These are phyloP conservation scores for Hylaea fasciaria DNA, from an alignment of 2,888 invertebrate genomes.

Conservation along the genomic window DNA sequence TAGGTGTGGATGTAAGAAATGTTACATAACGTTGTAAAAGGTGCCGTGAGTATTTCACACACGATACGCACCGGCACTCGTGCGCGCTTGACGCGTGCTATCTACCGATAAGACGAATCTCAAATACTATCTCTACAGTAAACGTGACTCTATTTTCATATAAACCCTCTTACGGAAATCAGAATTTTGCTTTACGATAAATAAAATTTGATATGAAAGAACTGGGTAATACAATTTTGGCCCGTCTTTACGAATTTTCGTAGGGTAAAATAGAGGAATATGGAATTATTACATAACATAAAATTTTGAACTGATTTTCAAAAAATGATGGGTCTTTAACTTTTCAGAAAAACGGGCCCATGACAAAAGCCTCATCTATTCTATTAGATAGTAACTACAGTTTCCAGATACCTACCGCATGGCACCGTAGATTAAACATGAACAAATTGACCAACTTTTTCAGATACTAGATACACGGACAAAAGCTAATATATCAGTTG, in stretches of 20 bases:
- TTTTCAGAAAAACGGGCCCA: no score
- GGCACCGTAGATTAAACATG: no score
- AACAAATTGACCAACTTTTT: background rate
- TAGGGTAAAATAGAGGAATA: no score
- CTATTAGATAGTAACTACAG: no score
- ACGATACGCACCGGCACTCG: conserved; percentile 52
- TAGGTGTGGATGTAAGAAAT: background rate
- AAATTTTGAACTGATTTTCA: no score
- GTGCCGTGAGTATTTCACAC: conserved; percentile 52
- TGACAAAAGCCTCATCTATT: no score
- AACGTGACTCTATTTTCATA: conserved; percentile 44
- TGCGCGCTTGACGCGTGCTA: conserved; percentile 47
- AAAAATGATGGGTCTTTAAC: no score
- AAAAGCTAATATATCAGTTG: conserved; percentile 30
- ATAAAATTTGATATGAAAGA: conserved; percentile 24
- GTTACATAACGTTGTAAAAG: conserved; percentile 46
- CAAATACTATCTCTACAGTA: conserved; percentile 47
- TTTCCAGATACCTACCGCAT: no score
- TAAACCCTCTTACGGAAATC: conserved; percentile 29
- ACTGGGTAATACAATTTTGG: conserved; percentile 24
- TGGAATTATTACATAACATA: no score
- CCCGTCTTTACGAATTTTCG: no score
- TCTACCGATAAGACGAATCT: conserved; percentile 47
- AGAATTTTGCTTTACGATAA: conserved; percentile 32
- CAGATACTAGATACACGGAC: background rate